Evolutionary conservation across 2,113 vertebrate genomes (phyloP).

Genomic region (Riparia riparia): DNA sequence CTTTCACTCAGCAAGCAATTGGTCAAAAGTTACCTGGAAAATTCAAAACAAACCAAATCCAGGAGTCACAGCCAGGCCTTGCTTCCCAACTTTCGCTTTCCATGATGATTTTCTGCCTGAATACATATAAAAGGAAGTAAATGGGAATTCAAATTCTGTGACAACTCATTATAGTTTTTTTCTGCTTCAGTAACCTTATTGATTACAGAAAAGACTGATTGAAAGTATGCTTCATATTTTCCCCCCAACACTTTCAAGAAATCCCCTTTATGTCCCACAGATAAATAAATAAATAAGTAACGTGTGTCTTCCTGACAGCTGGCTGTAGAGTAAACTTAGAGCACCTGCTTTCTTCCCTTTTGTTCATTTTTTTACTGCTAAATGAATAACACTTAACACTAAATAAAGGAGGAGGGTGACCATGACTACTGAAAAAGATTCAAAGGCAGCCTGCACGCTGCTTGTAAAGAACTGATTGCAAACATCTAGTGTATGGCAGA

Average conservation of each 20-base stretch:
- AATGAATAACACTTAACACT: slow-evolving; percentile 74
- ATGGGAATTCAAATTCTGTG: slow-evolving; percentile 53
- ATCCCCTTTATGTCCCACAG: slow-evolving; percentile 32
- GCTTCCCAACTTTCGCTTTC: slow-evolving; percentile 13
- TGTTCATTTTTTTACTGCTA: slow-evolving; percentile 70
- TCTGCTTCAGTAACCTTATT: slow-evolving; percentile 64
- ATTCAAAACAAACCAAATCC: not conserved
- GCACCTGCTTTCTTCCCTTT: slow-evolving; percentile 76
- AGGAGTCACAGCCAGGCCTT: not conserved
- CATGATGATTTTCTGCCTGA: slow-evolving; percentile 56
- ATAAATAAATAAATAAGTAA: slow-evolving; percentile 56
- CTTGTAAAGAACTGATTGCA: slow-evolving; percentile 51
- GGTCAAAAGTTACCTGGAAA: slow-evolving; percentile 5
- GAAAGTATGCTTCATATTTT: slow-evolving; percentile 51
- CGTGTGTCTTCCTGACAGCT: slow-evolving; percentile 68
- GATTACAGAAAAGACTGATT: slow-evolving; percentile 59
- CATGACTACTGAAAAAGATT: slow-evolving; percentile 70
- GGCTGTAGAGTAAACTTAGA: slow-evolving; percentile 74
- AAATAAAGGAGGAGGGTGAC: slow-evolving; percentile 73
- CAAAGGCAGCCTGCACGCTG: not conserved
- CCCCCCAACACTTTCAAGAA: slow-evolving; percentile 52
- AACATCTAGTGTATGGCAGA: slow-evolving; percentile 20
- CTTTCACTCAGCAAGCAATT: not conserved
- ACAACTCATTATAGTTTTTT: slow-evolving; percentile 64
- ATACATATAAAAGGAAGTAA: slow-evolving; percentile 54